A percentile compares a stretch with the other conserved stretches of the same genome.
Conservation (phyloP, 2,113 vertebrate genomes). For the Puntigrus tetrazona region DNA sequence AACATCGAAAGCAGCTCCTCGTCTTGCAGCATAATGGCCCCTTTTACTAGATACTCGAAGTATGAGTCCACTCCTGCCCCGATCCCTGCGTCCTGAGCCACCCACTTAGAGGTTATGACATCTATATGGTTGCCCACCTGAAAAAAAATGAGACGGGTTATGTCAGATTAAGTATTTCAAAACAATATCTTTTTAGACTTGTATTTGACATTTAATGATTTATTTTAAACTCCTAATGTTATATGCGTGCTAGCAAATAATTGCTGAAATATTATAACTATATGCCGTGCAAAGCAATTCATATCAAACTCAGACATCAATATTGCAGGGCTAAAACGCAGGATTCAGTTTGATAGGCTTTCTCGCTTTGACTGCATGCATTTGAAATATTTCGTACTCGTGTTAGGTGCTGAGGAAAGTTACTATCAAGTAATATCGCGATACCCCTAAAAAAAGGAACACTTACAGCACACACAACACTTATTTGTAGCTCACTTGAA, state of each 20-base stretch:
- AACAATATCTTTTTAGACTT: neutral
- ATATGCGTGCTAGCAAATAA: too few relatives aligned
- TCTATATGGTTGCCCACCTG: conserved; percentile 99
- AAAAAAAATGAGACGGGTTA: neutral
- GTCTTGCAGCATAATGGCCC: conserved; percentile 93
- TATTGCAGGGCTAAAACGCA: too few relatives aligned
- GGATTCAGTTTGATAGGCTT: too few relatives aligned
- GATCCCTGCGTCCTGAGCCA: conserved; percentile 95
- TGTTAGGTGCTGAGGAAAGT: too few relatives aligned
- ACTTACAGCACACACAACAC: too few relatives aligned
- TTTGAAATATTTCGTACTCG: too few relatives aligned
- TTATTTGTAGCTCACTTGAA: too few relatives aligned
- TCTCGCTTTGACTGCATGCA: too few relatives aligned
- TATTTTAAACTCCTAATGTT: neutral
- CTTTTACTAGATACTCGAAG: conserved; percentile 97
- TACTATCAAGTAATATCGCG: too few relatives aligned
- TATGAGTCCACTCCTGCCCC: conserved; percentile 97
- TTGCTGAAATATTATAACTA: too few relatives aligned
- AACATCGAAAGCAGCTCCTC: conserved; percentile 92
- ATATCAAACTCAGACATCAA: neutral
- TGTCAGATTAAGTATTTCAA: neutral
- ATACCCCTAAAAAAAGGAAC: too few relatives aligned
- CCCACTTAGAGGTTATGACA: conserved; percentile 92
- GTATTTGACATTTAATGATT: neutral
- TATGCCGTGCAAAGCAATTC: too few relatives aligned